These are phyloP conservation scores for Galerucella calmariensis DNA, from an alignment of 2,888 invertebrate species.

Conservation along the genomic window DNA sequence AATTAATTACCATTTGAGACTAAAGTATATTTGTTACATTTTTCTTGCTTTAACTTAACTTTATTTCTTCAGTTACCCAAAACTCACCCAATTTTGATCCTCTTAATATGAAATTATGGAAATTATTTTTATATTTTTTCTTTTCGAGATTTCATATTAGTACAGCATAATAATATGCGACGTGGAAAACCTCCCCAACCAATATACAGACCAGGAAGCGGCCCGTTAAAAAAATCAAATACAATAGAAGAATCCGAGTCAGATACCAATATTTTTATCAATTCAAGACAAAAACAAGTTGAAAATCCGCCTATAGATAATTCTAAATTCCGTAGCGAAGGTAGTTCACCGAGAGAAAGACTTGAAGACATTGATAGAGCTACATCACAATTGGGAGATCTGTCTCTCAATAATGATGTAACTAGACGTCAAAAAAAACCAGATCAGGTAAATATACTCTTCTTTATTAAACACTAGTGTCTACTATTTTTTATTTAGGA, in stretches of 20 bases:
- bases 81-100: too few relatives aligned
- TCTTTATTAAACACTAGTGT: background rate
- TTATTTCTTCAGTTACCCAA: too few relatives aligned
- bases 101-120: background rate
- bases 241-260: slow-evolving; percentile 71
- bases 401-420: slow-evolving; percentile 41
- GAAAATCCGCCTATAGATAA: slow-evolving; percentile 47
- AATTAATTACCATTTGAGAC: too few relatives aligned
- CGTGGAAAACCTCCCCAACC: slow-evolving; percentile 76
- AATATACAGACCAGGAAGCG: slow-evolving; percentile 82
- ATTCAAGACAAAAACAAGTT: slow-evolving; percentile 49
- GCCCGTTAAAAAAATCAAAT: slow-evolving; percentile 76
- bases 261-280: slow-evolving; percentile 55
- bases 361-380: slow-evolving; percentile 52
- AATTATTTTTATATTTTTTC: slow-evolving; percentile 24
- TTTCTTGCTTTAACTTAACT: too few relatives aligned
- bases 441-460: slow-evolving; percentile 60
- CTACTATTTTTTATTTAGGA: slow-evolving; percentile 42
- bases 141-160: slow-evolving; percentile 45
- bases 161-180: slow-evolving; percentile 63
- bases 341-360: slow-evolving; percentile 55
- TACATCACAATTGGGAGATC: slow-evolving; percentile 51
- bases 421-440: slow-evolving; percentile 63
- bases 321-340: slow-evolving; percentile 53
- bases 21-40: too few relatives aligned